phyloP scores from a whole-genome alignment of 2,797 vertebrate species.

The Cirrhinus mrigala region DNA sequence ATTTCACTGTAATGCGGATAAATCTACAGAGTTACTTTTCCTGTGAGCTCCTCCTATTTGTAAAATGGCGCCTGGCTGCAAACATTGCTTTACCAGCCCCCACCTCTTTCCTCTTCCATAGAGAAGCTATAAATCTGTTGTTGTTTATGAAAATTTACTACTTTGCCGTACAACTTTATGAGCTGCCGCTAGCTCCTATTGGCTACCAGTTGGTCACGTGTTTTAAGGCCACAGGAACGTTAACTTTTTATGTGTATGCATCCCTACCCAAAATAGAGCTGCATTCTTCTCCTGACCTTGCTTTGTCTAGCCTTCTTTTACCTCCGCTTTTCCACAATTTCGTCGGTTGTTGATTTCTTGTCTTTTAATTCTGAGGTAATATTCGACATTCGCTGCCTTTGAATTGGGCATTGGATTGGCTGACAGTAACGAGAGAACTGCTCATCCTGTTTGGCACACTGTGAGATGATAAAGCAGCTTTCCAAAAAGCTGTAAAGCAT shows the following conservation, averaged over 20 bases:
- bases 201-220: slow-evolving; percentile 90
- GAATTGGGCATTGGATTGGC: neutral
- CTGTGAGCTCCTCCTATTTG: slow-evolving; percentile 73
- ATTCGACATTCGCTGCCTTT: neutral
- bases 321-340: slow-evolving; percentile 63
- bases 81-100: slow-evolving; percentile 37
- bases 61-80: slow-evolving; percentile 94
- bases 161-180: slow-evolving; percentile 98
- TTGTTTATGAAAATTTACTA: slow-evolving; percentile 99
- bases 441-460: neutral
- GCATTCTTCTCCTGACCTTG: slow-evolving; percentile 88
- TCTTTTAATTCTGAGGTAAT: slow-evolving; percentile 51
- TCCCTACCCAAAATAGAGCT: slow-evolving; percentile 94
- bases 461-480: neutral
- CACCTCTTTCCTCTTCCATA: slow-evolving; percentile 54
- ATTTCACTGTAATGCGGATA: neutral
- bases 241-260: slow-evolving; percentile 99
- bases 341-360: slow-evolving; percentile 29
- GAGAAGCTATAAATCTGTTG: slow-evolving; percentile 97
- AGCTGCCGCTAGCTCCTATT: slow-evolving; percentile 89
- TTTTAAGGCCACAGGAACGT: slow-evolving; percentile 91
- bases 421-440: neutral
- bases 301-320: slow-evolving; percentile 83
- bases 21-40: slow-evolving; percentile 64
- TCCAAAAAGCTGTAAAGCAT: slow-evolving; percentile 11